Conservation (phyloP, 1,140 invertebrate species). For the Leguminivora glycinivorella region DNA sequence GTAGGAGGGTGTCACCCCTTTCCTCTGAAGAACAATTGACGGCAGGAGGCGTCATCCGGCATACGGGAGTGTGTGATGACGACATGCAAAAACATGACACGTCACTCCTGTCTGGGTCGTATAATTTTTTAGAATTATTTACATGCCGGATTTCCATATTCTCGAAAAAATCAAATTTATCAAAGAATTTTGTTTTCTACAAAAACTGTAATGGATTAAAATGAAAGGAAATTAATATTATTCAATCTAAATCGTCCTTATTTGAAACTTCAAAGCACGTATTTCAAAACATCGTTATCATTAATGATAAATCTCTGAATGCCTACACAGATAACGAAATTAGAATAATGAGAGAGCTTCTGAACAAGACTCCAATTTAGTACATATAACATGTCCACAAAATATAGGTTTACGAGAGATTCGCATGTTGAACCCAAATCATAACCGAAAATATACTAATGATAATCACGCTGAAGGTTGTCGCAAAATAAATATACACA, state of each 20-base stretch:
- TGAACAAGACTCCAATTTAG: slow-evolving; percentile 4
- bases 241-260: neutral
- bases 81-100: slow-evolving; percentile 39
- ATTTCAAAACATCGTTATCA: slow-evolving; percentile 9
- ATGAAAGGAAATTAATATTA: neutral
- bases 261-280: neutral
- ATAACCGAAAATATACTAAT: slow-evolving; percentile 31
- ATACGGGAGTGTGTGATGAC: slow-evolving; percentile 46
- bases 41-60: slow-evolving; percentile 51
- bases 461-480: neutral
- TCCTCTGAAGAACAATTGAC: slow-evolving; percentile 58
- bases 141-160: neutral
- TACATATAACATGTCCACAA: neutral
- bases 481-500: slow-evolving; percentile 14
- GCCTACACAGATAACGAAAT: slow-evolving; percentile 14
- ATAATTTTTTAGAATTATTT: neutral
- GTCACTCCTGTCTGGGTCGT: neutral
- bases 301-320: slow-evolving; percentile 8
- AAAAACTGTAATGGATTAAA: neutral
- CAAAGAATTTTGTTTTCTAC: neutral
- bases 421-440: slow-evolving; percentile 31
- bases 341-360: slow-evolving; percentile 22
- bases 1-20: slow-evolving; percentile 69
- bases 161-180: neutral
- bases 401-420: slow-evolving; percentile 11